Evolutionary conservation across 2,797 vertebrate genomes (phyloP), one percentile per base, ranked within the genome.

Genomic region (Myripristis murdjan): DNA sequence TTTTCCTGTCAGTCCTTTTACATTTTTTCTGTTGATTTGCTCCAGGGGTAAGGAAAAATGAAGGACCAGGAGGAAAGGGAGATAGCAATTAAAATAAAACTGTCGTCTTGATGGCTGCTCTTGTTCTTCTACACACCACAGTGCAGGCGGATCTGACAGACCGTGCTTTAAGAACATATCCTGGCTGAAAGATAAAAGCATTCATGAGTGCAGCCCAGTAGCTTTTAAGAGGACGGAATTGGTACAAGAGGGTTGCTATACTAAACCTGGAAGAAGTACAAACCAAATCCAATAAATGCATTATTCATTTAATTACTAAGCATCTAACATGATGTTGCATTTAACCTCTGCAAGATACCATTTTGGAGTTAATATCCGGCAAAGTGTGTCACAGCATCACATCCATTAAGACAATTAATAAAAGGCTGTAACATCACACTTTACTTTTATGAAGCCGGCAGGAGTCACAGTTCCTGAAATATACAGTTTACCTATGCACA

Each of bases 31-130:
- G 91, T 94, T 93, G 89, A 92, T 93, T 94, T 92, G 91, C 93
- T 96, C 95, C 93, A 93, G 95, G 95, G 92, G 92, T 93, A 93
- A 94, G 93, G 93, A 95, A 94, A 96, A 95, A 92, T 95, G 92
- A 94, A 94, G 91, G 92, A 91, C 90, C 76, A 89, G 80, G 88
- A 92, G 87, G 89, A 91, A 93, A 92, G 88, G 85, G 91, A 92
- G 90, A 93, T 92, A 92, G 92, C 91, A 94, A 95, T 94, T 94
- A 94, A 94, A 95, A 94, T 93, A 92, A 93, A 95, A 93, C 93
- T 91, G 94, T 87, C 87, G 88, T 94, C 92, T 92, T 93, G 92
- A 93, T 94, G 91, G 90, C 90, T 91, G 89, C 87, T 90, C 93
- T 92, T 93, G 93, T 92, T 93, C 89, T 89, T 75, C 86, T 70